Conservation (phyloP, 2,113 vertebrate species). For the Fregetta grallaria region DNA sequence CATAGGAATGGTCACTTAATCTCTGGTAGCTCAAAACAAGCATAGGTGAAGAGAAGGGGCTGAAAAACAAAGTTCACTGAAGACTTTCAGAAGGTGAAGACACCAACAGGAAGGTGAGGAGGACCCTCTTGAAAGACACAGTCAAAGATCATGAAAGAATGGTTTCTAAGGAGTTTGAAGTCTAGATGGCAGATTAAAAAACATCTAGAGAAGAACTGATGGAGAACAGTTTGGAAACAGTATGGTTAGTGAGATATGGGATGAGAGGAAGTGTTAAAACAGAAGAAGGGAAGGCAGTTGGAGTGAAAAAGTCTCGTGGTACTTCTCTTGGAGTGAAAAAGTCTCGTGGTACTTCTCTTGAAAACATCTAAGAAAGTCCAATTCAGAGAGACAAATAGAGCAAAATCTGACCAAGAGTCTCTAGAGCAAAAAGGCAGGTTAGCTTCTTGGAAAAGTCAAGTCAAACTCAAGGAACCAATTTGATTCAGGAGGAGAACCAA, state of each 20-base stretch:
- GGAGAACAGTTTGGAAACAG: not conserved
- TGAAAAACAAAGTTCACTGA: not conserved
- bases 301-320: not conserved
- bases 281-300: not conserved
- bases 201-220: not conserved
- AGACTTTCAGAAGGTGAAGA: not conserved
- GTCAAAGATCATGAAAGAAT: not conserved
- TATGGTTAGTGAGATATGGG: not conserved
- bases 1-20: not conserved
- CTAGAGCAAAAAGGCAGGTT: not conserved
- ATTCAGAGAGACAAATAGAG: not conserved
- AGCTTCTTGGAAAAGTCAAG: not conserved
- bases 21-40: not conserved
- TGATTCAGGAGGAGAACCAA: not conserved
- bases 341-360: not conserved
- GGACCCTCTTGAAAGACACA: not conserved
- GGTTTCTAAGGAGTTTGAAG: not conserved
- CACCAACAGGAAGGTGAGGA: not conserved
- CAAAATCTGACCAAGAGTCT: not conserved
- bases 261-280: not conserved
- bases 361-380: not conserved
- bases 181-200: not conserved
- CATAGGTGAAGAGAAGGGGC: not conserved
- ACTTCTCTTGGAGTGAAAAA: not conserved
- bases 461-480: not conserved